Base-by-base conservation (phyloP, 2,888 invertebrate genomes). In the Eustalomyia histrio region DNA sequence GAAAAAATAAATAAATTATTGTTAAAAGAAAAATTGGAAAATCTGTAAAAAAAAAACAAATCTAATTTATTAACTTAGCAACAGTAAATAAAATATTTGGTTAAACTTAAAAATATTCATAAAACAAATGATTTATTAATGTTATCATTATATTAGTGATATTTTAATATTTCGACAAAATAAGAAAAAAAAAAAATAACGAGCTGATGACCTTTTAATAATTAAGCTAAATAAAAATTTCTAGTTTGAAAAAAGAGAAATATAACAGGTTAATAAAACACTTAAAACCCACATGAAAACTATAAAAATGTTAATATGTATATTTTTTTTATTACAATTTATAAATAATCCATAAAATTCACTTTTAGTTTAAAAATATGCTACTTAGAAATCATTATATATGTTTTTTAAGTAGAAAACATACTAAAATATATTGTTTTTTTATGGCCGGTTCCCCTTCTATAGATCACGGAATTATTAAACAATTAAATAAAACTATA, bases 91-190 rank as follows among this genome's bases (percentile, higher is more conserved):
- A n/a, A 52, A 64, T 64, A 52, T 52, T 50, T 50, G n/a, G 64
- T 16, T 64, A 52, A 12, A 47, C 14, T 24, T 64, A 33, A 64
- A 64, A 64, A 64, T 64, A 2, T 50, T 33, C 50, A 24, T 2
- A 61, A 21, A 63, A 63, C 63, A 76, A 76, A 73, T 76, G 72
- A 80, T 80, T 80, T 80, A 80, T 80, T 63, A 63, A 35, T 64
- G 63, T 73, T 76, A 72, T 72, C 35, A 76, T 80, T 76, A 76
- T 68, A 76, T 76, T 68, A 29, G 58, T 76, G 64, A 52, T 64
- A 14, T 67, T 58, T 24, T 55, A 55, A 9, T 43, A 33, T 78
- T 9, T 5, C 50, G 17, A 10, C 1, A 60, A 17, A 39, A n/a
- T 2, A n/a, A 43, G 7, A 10, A 0, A 43, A 17, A 16, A 64